Conservation (phyloP, 1,140 invertebrate species). For the Lineus longissimus region DNA sequence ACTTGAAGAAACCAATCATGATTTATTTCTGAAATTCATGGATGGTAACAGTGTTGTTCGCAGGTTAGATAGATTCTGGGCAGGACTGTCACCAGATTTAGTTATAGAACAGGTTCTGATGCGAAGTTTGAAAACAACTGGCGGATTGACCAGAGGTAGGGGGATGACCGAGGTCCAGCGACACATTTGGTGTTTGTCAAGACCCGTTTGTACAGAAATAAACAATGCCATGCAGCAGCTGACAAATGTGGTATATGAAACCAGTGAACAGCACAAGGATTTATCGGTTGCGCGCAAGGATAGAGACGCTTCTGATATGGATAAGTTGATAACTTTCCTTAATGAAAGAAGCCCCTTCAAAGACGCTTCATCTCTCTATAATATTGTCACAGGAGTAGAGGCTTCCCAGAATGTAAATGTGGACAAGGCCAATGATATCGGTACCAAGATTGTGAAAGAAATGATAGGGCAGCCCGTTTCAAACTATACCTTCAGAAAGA, state of each 20-base stretch:
- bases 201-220: slow-evolving; percentile 22
- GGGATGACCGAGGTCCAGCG: slow-evolving; percentile 27
- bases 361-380: slow-evolving; percentile 9
- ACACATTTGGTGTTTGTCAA: slow-evolving; percentile 23
- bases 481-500: slow-evolving; percentile 19
- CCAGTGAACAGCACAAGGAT: slow-evolving; percentile 28
- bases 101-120: slow-evolving; percentile 33
- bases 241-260: slow-evolving; percentile 15
- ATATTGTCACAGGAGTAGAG: slow-evolving; percentile 18
- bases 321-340: slow-evolving; percentile 12
- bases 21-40: slow-evolving; percentile 30
- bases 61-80: slow-evolving; percentile 46
- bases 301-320: slow-evolving; percentile 20
- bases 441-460: slow-evolving; percentile 14
- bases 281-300: slow-evolving; percentile 7
- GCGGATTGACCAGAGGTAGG: too few species aligned
- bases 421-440: slow-evolving; percentile 17
- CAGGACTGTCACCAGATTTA: slow-evolving; percentile 48
- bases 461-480: slow-evolving; percentile 17
- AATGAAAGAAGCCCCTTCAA: slow-evolving; percentile 18
- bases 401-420: slow-evolving; percentile 12
- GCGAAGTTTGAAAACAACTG: slow-evolving; percentile 48
- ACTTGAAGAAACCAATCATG: slow-evolving; percentile 21
- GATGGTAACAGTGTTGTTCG: slow-evolving; percentile 23
- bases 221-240: slow-evolving; percentile 25